These are phyloP conservation scores for Elgonia sp. DNA, from an alignment of 2,888 invertebrate species.

Conservation along the genomic window DNA sequence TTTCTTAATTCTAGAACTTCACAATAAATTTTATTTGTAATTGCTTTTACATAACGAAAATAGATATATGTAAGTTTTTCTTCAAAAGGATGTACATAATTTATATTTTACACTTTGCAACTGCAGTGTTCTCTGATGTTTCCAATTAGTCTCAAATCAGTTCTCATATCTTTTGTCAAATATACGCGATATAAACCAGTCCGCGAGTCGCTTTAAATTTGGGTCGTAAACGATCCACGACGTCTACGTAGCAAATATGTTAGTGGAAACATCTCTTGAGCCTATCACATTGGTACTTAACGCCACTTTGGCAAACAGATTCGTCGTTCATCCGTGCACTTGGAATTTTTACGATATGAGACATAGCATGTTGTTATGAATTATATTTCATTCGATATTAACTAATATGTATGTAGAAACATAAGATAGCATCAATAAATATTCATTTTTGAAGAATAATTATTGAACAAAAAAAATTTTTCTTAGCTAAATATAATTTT, in stretches of 20 bases:
- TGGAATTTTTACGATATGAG: constrained; percentile 51
- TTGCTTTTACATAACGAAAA: neutral
- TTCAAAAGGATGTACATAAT: constrained; percentile 31
- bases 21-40: too few species aligned
- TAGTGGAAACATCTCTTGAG: constrained; percentile 63
- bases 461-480: too few species aligned
- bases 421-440: too few species aligned
- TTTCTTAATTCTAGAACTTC: too few species aligned
- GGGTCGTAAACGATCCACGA: constrained; percentile 73
- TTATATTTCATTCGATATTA: neutral
- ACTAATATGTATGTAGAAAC: neutral
- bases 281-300: constrained; percentile 63
- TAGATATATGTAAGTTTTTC: neutral
- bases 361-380: constrained; percentile 9
- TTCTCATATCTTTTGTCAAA: constrained; percentile 69
- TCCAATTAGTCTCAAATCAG: constrained; percentile 71
- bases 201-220: constrained; percentile 73
- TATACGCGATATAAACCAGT: constrained; percentile 68
- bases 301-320: constrained; percentile 70
- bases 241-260: constrained; percentile 67
- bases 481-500: too few species aligned
- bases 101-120: constrained; percentile 53
- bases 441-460: too few species aligned
- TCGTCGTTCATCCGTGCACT: constrained; percentile 63
- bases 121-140: constrained; percentile 55